These are phyloP conservation scores for Pristis pectinata DNA, from an alignment of 2,797 vertebrate genomes.

Conservation along the genomic window DNA sequence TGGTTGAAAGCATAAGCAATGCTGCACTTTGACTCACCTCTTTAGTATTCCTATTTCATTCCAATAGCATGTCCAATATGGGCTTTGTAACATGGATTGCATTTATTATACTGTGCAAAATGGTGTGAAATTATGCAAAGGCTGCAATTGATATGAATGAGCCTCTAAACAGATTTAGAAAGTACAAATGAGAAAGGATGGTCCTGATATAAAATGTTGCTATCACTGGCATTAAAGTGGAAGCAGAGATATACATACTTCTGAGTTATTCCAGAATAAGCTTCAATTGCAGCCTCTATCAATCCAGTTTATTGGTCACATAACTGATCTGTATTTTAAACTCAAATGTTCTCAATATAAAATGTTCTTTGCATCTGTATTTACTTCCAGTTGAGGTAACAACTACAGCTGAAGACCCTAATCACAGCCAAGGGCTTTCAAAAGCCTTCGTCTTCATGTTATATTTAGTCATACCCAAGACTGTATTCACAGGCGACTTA, in stretches of 20 bases:
- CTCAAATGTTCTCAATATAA: background rate
- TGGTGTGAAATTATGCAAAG: slow-evolving; percentile 37
- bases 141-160: slow-evolving; percentile 18
- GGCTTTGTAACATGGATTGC: slow-evolving; percentile 29
- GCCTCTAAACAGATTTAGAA: slow-evolving; percentile 30
- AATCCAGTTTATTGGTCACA: background rate
- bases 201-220: background rate
- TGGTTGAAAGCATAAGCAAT: background rate
- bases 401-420: background rate
- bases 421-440: background rate
- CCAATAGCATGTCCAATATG: background rate
- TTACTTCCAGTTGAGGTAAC: background rate
- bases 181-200: slow-evolving; percentile 33
- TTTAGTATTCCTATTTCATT: slow-evolving; percentile 28
- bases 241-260: background rate
- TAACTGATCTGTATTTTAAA: slow-evolving; percentile 22
- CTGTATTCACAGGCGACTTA: too few relatives aligned
- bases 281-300: background rate
- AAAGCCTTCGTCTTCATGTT: background rate
- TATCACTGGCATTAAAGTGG: slow-evolving; percentile 3
- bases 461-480: background rate
- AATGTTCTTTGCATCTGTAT: background rate
- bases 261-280: background rate
- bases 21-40: slow-evolving; percentile 13
- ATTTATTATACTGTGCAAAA: slow-evolving; percentile 35